Conservation (phyloP, 2,797 vertebrate genomes). For the Psittacula derbiana region DNA sequence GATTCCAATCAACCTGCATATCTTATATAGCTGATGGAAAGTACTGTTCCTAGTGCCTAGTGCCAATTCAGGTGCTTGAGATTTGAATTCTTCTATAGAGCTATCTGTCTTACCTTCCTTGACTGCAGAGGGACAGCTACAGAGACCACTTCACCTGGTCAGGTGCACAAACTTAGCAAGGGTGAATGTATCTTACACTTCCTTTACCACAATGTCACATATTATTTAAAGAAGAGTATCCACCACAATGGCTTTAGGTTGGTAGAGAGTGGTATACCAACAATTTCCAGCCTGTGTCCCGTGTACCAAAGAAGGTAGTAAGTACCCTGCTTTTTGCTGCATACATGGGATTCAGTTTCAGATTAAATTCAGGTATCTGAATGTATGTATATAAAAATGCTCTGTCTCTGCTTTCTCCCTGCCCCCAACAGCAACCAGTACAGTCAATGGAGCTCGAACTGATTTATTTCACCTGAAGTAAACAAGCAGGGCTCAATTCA, state of each 20-base stretch:
- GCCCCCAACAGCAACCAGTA: not conserved
- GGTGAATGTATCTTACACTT: not conserved
- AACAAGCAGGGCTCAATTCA: not conserved
- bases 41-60: not conserved
- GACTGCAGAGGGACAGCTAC: not conserved
- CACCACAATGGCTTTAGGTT: not conserved
- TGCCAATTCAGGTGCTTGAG: not conserved
- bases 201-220: not conserved
- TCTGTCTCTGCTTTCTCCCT: not conserved
- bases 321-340: not conserved
- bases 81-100: not conserved
- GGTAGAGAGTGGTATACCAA: not conserved
- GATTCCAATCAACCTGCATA: not conserved
- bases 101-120: not conserved
- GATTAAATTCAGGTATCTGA: not conserved
- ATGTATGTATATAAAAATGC: not conserved
- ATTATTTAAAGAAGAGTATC: not conserved
- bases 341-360: not conserved
- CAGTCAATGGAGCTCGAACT: fast-evolving
- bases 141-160: not conserved
- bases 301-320: not conserved
- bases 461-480: not conserved
- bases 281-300: not conserved
- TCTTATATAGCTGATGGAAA: not conserved
- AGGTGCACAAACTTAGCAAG: not conserved